Base-by-base conservation (phyloP, 1,140 invertebrate species). In the Drosophila bocqueti region DNA sequence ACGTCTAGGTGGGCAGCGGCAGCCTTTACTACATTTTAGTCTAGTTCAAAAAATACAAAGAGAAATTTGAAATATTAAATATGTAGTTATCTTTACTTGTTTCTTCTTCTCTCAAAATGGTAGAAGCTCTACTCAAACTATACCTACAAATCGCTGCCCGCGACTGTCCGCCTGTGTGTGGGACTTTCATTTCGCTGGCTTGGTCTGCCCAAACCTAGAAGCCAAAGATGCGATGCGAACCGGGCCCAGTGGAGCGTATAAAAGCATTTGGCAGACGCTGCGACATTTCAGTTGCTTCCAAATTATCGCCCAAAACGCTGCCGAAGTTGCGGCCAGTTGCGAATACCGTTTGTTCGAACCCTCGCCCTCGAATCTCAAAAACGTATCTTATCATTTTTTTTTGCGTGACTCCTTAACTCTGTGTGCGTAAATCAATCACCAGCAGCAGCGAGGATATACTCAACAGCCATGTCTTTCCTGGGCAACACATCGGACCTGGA, bases 401-500 rank as follows among this genome's bases (percentile, higher is more conserved):
- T 66, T 46, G 3, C 36, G 29, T 43, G 31, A 24, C 54, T 40
- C 36, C n/a, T 11, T 5, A 10, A 18, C 29, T 29, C n/a, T 40
- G 11, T 46, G 26, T 45, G 26, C 42, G 34, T 4, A 10, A 66
- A 55, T 43, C 15, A n/a, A 50, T 5, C 42, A 21, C 21, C 21
- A 21, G 21, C 16, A 45, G 15, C 40, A 47, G 21, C 46, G 21
- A 49, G 46, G 46, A 49, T 49, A 49, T 49, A 49, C 24, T 2
- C 46, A 4, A 11, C 46, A 4, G 7, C 6, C 26, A 93, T 93
- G 92, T 92, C 91, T 46, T 93, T 92, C 58, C 83, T 93, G 43
- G 92, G 92, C 52, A 93, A 92, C 72, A 83, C 91, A 54, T 93
- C 92, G 36, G 92, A 93, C 55, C 66, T 92, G 66, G 92, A 93